These are phyloP conservation scores for Drosophila greeni DNA, from an alignment of 2,888 invertebrate species.

Conservation along the genomic window DNA sequence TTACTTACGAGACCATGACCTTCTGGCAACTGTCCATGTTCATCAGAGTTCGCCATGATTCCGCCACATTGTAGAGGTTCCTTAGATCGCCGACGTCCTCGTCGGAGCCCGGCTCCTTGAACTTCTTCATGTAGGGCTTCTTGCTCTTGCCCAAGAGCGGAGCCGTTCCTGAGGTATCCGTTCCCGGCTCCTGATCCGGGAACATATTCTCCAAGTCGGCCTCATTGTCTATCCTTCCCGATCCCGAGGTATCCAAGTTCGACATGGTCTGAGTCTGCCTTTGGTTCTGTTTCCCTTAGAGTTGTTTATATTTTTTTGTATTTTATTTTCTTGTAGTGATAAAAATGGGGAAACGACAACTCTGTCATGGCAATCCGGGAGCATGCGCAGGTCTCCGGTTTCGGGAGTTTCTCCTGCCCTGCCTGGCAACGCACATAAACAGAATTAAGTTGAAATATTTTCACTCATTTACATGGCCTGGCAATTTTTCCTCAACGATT, in stretches of 20 bases:
- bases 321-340: slow-evolving; percentile 8
- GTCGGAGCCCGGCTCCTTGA: slow-evolving; percentile 63
- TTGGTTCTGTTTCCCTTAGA: not conserved
- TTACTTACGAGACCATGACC: slow-evolving; percentile 67
- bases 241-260: not conserved
- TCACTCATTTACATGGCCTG: slow-evolving; percentile 70
- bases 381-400: slow-evolving; percentile 26
- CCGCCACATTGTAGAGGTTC: slow-evolving; percentile 57
- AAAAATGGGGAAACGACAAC: slow-evolving; percentile 2
- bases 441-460: slow-evolving; percentile 68
- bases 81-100: slow-evolving; percentile 55
- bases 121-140: slow-evolving; percentile 55
- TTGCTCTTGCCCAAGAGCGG: not conserved
- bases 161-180: not conserved
- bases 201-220: not conserved
- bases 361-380: slow-evolving; percentile 42
- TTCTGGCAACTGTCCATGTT: slow-evolving; percentile 61
- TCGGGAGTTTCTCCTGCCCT: slow-evolving; percentile 19
- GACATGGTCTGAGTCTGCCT: slow-evolving; percentile 8
- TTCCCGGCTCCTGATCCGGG: slow-evolving; percentile 7
- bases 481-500: slow-evolving; percentile 62
- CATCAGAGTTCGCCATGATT: slow-evolving; percentile 70
- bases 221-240: not conserved
- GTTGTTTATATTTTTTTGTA: slow-evolving; percentile 17
- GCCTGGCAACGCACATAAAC: slow-evolving; percentile 43